Evolutionary conservation across 2,113 vertebrate species (phyloP).

Genomic region (Ivindomyrus marchei): DNA sequence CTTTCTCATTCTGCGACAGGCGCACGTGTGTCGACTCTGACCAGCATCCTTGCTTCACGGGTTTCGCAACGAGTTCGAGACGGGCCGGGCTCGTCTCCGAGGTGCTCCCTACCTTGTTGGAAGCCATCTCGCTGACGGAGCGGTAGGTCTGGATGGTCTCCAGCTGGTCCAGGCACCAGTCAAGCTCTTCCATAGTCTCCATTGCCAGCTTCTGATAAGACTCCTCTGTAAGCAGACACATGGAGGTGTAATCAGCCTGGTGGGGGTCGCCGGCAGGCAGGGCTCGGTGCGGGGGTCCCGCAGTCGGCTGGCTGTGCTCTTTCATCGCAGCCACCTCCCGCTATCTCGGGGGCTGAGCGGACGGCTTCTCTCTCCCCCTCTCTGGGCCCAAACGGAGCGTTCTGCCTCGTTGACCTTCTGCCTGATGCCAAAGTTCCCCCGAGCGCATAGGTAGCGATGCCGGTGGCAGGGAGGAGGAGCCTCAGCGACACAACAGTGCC

Average conservation of each 20-base stretch:
- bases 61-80: not conserved
- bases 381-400: not conserved
- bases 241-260: slow-evolving; percentile 9
- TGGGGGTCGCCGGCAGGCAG: not conserved
- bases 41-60: not conserved
- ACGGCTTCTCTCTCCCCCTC: slow-evolving; percentile 5
- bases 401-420: slow-evolving; percentile 25
- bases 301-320: slow-evolving; percentile 48
- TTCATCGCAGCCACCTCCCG: slow-evolving; percentile 54
- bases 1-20: not conserved
- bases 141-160: slow-evolving; percentile 84
- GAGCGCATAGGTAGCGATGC: slow-evolving; percentile 38
- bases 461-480: not conserved
- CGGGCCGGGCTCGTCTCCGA: not conserved
- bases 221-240: slow-evolving; percentile 60
- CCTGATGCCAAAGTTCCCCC: slow-evolving; percentile 50
- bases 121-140: slow-evolving; percentile 69
- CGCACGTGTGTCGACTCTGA: not conserved
- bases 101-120: slow-evolving; percentile 57
- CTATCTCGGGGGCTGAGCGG: slow-evolving; percentile 13
- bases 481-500: not conserved
- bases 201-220: slow-evolving; percentile 71
- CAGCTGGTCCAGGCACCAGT: slow-evolving; percentile 92
- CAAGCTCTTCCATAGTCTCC: slow-evolving; percentile 84
- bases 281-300: not conserved